phyloP scores from a whole-genome alignment of 2,113 vertebrate genomes.

The Maccullochella peelii region DNA sequence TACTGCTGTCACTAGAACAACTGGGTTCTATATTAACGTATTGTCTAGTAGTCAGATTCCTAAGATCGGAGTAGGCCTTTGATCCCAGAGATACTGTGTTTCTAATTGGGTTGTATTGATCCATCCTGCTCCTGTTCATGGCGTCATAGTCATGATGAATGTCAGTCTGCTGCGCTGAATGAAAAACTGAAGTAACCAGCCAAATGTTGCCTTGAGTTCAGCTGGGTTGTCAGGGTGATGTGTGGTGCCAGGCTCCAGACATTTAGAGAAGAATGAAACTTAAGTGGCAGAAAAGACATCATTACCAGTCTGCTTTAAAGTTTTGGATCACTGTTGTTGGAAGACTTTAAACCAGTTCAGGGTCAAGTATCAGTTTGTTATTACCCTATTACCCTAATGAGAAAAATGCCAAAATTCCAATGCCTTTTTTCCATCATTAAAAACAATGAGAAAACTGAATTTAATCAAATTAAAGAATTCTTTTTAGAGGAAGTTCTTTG shows the following conservation, averaged over 20 bases:
- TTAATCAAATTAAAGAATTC: neutral
- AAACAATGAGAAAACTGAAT: neutral
- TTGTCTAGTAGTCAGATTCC: slow-evolving; percentile 69
- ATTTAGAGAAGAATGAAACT: slow-evolving; percentile 16
- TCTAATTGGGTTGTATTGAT: slow-evolving; percentile 81
- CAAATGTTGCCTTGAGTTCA: slow-evolving; percentile 31
- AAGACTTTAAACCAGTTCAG: slow-evolving; percentile 2
- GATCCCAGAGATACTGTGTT: slow-evolving; percentile 71
- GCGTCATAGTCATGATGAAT: slow-evolving; percentile 66
- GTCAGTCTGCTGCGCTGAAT: slow-evolving; percentile 58
- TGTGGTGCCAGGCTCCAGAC: slow-evolving; percentile 2
- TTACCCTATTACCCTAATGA: neutral
- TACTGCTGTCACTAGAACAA: slow-evolving; percentile 73
- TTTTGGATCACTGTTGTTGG: slow-evolving; percentile 11
- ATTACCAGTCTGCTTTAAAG: slow-evolving; percentile 19
- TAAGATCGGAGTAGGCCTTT: slow-evolving; percentile 60
- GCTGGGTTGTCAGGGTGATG: slow-evolving; percentile 15
- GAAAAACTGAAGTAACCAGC: slow-evolving; percentile 47
- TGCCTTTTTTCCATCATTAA: neutral
- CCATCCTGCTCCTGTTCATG: slow-evolving; percentile 53
- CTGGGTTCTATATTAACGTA: slow-evolving; percentile 68
- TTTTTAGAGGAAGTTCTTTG: neutral
- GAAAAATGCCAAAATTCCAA: neutral
- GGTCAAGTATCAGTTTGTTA: neutral
- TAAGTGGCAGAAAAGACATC: slow-evolving; percentile 10